Base-by-base conservation (phyloP, 2,113 vertebrate genomes). In the Phylloscopus trochiloides region DNA sequence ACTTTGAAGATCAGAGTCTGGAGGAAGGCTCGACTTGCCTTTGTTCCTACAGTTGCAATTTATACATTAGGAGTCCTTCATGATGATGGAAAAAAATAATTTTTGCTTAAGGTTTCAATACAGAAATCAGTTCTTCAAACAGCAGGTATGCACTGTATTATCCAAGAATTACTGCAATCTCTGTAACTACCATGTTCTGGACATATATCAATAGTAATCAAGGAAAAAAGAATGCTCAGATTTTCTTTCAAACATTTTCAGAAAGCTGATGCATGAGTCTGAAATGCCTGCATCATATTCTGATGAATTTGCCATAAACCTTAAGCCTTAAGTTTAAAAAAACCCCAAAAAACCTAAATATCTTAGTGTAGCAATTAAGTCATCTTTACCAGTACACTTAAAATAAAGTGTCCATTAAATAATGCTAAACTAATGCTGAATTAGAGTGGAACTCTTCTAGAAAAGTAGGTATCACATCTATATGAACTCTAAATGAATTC, bases 331-430 rank as follows among this genome's bases (percentile, higher is more conserved):
- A 54, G 58, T 76, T 62, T 58, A 88, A 67, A 83, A 82, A 58
- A 13, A 54, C 14, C 14, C n/a, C 51, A 58, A 19, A 14, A 36
- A 62, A 38, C 75, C 66, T 88, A 85, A 86, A 79, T 61, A 93
- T 94, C 89, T 90, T 47, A 91, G 45, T 45, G 36, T 74, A 95
- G 91, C 76, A 92, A 96, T 66, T 65, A 86, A 95, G 95, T 85
- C 62, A 79, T 95, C 92, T 90, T 95, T 91, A 96, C 75, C 54
- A 88, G 70, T 38, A 80, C 63, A 70, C 81, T 97, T 97, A 95
- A 92, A 97, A 95, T 90, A 96, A 97, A 95, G 92, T 90, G 81
- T 86, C 97, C 96, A 96, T 97, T 96, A 97, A 96, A 93, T 75
- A 88, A 84, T 84, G 76, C 91, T 97, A 92, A 79, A 86, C 65